Evolutionary conservation across 2,888 invertebrate genomes (phyloP), one percentile per base, ranked within the genome.

Genomic region (Marronus borbonicus): DNA sequence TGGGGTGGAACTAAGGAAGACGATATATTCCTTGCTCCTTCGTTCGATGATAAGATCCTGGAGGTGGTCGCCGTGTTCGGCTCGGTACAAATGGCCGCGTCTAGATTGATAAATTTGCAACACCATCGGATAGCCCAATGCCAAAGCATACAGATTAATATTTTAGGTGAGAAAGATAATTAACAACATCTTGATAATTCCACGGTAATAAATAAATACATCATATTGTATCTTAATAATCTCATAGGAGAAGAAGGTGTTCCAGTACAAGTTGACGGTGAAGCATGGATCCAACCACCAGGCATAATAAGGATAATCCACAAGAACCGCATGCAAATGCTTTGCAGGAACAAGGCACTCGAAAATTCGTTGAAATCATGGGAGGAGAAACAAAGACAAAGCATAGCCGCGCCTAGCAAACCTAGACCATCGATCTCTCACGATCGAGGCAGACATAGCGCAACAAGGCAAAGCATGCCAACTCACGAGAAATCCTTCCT

Each of bases 31-130:
- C 90, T 97, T 17, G 94, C 97, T 0, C 98, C 98, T 2, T 96
- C 97, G 14, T 98, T 98, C 86, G 99, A 99, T 88, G 99, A 99
- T 89, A 94, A 96, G 78, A 95, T 99, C 80, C 90, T 99, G 68
- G 99, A 99, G 91, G 98, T 98, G 10, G 98, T 99, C 14, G 98
- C 99, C 7, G 98, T 98, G 0, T 98, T 98, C 88, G 98, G 98
- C 0, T 97, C 98, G 0, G 97, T 98, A 14, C 98, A 99, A 90
- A 98, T 98, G 96, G 98, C 98, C 0, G 97, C 98, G 0, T 98
- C 97, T 0, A 92, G 98, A 0, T 92, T 98, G 4, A 96, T 98
- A 82, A 98, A 98, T 89, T 91, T 98, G 24, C 98, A 98, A 86
- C 97, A 98, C 89, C 98, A 99, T 89, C 93, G 98, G 77, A 98